Percentiles rank a stretch among this genome's conserved stretches.
Evolutionary conservation across 2,113 vertebrate genomes (phyloP).

Genomic region (Cinclus mexicanus): DNA sequence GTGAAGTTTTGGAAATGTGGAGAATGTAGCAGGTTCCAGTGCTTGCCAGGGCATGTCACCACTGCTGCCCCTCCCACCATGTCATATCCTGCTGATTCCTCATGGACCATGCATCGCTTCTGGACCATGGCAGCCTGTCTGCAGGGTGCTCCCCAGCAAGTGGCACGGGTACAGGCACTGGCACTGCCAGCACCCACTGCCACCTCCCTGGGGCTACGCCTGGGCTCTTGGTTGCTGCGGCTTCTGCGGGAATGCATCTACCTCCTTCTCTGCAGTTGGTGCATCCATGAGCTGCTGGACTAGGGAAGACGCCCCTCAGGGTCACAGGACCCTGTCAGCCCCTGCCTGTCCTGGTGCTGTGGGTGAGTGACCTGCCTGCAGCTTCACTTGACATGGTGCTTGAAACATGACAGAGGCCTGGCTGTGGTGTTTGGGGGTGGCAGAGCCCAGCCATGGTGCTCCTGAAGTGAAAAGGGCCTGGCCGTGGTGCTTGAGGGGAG

Average conservation of each 20-base stretch:
- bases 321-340: rapidly evolving
- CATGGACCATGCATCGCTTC: not conserved
- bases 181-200: conserved; percentile 65
- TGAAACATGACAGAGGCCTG: not conserved
- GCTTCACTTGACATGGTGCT: not conserved
- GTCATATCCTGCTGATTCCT: not conserved
- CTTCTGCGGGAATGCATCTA: conserved; percentile 82
- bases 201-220: conserved; percentile 69
- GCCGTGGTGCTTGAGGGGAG: not conserved
- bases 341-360: not conserved
- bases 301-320: conserved; percentile 3
- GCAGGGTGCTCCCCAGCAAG: conserved; percentile 50
- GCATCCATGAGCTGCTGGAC: conserved; percentile 88
- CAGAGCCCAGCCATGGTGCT: rapidly evolving
- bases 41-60: not conserved
- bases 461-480: not conserved
- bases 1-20: not conserved
- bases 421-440: not conserved
- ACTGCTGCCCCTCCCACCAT: rapidly evolving
- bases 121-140: not conserved
- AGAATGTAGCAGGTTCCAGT: conserved; percentile 51
- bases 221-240: conserved; percentile 72
- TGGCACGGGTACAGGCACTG: conserved; percentile 3
- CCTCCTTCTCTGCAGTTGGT: conserved; percentile 93
- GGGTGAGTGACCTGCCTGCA: conserved; percentile 18